phyloP scores from a whole-genome alignment of 2,888 invertebrate species.

The Noctua comes region DNA sequence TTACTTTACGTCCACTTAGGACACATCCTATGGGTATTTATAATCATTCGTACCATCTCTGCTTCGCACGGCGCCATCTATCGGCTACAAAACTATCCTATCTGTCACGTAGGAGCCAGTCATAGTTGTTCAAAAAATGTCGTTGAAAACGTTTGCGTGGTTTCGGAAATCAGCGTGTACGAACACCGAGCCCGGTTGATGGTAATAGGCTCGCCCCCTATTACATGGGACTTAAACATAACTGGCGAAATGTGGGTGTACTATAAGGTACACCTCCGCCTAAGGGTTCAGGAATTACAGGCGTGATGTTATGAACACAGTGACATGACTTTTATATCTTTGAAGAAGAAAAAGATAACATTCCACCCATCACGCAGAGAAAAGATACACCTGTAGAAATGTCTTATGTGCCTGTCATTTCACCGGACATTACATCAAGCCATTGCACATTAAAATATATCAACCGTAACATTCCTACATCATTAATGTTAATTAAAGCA shows the following conservation, averaged over 20 bases:
- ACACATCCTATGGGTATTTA: too few relatives aligned
- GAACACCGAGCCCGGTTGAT: neutral
- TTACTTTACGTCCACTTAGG: neutral
- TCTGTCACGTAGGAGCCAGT: neutral
- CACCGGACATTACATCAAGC: conserved; percentile 17
- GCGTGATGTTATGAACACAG: neutral
- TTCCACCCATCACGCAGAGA: too few relatives aligned
- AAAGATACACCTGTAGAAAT: neutral
- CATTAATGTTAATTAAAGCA: conserved; percentile 30
- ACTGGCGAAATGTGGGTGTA: too few relatives aligned
- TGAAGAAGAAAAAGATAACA: neutral
- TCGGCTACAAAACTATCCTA: neutral
- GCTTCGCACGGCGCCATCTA: neutral
- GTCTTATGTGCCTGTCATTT: neutral
- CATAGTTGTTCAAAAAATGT: neutral
- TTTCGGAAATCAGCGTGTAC: neutral
- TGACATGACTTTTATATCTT: neutral
- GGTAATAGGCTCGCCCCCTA: too few relatives aligned
- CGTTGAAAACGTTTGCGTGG: neutral
- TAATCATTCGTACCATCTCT: neutral
- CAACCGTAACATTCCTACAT: conserved; percentile 8
- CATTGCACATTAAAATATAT: conserved; percentile 1
- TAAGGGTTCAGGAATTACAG: too few relatives aligned
- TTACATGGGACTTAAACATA: too few relatives aligned
- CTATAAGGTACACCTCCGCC: too few relatives aligned